phyloP scores from a whole-genome alignment of 2,888 invertebrate species.

The Oscheius sp. region DNA sequence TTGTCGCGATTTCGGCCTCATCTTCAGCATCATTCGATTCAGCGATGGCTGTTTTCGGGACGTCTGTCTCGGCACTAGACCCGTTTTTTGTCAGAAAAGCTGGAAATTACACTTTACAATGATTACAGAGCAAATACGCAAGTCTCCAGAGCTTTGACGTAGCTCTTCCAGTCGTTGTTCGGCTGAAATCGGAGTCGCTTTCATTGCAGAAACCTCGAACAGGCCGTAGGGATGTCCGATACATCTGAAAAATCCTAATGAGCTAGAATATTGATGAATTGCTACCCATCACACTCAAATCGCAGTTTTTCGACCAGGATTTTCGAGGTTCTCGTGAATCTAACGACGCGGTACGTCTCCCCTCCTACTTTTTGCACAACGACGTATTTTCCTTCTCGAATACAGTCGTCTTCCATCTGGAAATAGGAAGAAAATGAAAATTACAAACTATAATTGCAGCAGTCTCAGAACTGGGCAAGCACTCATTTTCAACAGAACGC shows the following conservation, averaged over 20 bases:
- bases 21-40: conserved; percentile 2
- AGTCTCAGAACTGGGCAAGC: too few relatives aligned
- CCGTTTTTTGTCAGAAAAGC: conserved; percentile 4
- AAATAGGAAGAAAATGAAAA: neutral
- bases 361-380: conserved; percentile 54
- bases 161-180: conserved; percentile 13
- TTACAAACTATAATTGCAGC: neutral
- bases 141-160: neutral
- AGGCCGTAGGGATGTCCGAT: conserved; percentile 66
- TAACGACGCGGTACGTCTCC: conserved; percentile 60
- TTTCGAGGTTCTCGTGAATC: conserved; percentile 56
- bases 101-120: neutral
- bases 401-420: conserved; percentile 13
- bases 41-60: neutral
- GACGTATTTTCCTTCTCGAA: conserved; percentile 23
- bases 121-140: neutral
- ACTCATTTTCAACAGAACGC: too few relatives aligned
- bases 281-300: conserved; percentile 55
- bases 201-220: conserved; percentile 60
- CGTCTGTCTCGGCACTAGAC: conserved; percentile 1
- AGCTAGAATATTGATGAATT: neutral
- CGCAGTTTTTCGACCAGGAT: conserved; percentile 65
- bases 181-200: conserved; percentile 17
- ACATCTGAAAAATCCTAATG: conserved; percentile 39
- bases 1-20: conserved; percentile 1